These are phyloP conservation scores for Galerucella nymphaeae DNA, from an alignment of 2,888 invertebrate species.

Conservation along the genomic window DNA sequence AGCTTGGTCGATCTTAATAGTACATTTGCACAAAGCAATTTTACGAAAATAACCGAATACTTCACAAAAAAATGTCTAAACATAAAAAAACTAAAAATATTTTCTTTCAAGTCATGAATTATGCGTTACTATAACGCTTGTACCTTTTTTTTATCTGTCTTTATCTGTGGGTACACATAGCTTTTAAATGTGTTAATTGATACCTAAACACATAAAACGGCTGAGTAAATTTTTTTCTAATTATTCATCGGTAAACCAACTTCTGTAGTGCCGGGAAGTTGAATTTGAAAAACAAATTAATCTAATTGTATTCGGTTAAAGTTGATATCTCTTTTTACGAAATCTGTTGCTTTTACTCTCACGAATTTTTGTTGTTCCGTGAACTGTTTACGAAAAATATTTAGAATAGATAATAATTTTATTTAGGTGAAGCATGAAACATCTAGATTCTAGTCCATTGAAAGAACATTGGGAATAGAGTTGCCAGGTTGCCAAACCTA, in stretches of 20 bases:
- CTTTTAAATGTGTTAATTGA: slow-evolving; percentile 45
- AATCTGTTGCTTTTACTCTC: not conserved
- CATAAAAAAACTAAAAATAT: not conserved
- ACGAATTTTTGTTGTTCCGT: not conserved
- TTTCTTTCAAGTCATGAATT: not conserved
- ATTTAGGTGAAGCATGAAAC: too few species aligned
- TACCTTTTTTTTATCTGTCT: slow-evolving; percentile 2
- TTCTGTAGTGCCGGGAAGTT: slow-evolving; percentile 36
- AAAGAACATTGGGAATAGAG: too few species aligned
- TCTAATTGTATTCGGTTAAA: slow-evolving; percentile 17
- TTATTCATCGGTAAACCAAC: slow-evolving; percentile 33
- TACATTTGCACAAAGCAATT: too few species aligned
- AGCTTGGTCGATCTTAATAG: too few species aligned
- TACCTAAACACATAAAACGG: slow-evolving; percentile 40
- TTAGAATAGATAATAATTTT: too few species aligned
- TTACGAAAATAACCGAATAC: not conserved
- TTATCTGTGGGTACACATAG: slow-evolving; percentile 42
- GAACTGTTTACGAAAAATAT: too few species aligned
- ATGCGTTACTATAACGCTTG: not conserved
- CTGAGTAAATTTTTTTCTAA: slow-evolving; percentile 39
- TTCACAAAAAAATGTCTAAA: not conserved
- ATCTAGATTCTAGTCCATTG: too few species aligned
- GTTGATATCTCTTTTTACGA: slow-evolving; percentile 17
- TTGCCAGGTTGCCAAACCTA: too few species aligned
- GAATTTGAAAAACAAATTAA: slow-evolving; percentile 15